These are phyloP conservation scores for Bombyx mandarina DNA, from an alignment of 1,140 invertebrate genomes.

Conservation along the genomic window DNA sequence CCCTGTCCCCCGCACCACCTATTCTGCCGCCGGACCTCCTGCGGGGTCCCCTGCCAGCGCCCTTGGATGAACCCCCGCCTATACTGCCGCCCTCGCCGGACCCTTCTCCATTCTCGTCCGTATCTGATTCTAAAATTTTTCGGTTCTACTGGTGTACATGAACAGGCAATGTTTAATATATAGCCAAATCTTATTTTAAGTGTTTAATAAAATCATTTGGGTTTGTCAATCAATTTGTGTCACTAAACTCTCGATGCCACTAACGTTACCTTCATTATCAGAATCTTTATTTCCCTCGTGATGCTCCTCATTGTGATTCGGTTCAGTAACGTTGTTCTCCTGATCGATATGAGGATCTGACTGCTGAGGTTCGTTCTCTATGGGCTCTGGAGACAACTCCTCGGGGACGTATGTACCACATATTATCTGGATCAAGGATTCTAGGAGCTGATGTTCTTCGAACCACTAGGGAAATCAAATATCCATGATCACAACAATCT, in stretches of 20 bases:
- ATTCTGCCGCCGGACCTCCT: neutral
- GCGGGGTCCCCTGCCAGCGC: neutral
- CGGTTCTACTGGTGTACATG: too few relatives aligned
- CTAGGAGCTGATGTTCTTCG: conserved; percentile 87
- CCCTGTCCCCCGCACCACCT: conserved; percentile 7
- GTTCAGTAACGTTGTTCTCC: conserved; percentile 8
- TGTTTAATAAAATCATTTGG: too few relatives aligned
- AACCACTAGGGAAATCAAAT: conserved; percentile 80
- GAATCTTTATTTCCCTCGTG: conserved; percentile 17
- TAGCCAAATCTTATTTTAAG: too few relatives aligned
- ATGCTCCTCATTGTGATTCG: conserved; percentile 16
- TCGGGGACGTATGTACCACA: conserved; percentile 78
- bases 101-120: too few relatives aligned
- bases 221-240: too few relatives aligned
- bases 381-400: conserved; percentile 18
- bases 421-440: conserved; percentile 85
- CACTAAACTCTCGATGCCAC: too few relatives aligned
- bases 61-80: neutral
- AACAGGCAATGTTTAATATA: too few relatives aligned
- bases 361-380: conserved; percentile 3
- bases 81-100: too few relatives aligned
- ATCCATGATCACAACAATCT: too few relatives aligned
- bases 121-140: too few relatives aligned
- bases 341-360: conserved; percentile 4
- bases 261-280: too few relatives aligned